A percentile compares a stretch with the other conserved stretches of the same genome.
Evolutionary conservation across 2,888 invertebrate genomes (phyloP).

Genomic region (Eudemis profundana): DNA sequence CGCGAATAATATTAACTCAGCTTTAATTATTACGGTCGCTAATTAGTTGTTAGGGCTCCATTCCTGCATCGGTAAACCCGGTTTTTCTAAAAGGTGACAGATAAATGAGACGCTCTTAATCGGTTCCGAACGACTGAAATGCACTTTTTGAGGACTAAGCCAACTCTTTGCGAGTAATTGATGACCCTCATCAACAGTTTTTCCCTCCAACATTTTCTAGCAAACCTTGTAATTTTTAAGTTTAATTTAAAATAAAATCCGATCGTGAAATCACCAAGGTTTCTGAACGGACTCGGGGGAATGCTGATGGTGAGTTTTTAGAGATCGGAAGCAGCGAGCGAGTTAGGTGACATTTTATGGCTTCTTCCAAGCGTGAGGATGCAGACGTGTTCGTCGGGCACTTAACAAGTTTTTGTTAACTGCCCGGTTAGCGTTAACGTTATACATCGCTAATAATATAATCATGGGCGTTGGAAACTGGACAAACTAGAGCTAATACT

Average conservation of each 20-base stretch:
- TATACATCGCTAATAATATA: conserved; percentile 42
- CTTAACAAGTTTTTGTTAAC: conserved; percentile 57
- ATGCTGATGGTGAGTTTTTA: conserved; percentile 49
- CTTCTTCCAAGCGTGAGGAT: conserved; percentile 55
- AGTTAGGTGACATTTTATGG: conserved; percentile 62
- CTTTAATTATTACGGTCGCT: conserved; percentile 77
- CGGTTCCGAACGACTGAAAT: conserved; percentile 37
- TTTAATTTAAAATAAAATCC: conserved; percentile 27
- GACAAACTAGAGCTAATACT: neutral
- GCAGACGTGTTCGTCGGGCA: conserved; percentile 52
- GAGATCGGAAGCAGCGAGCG: conserved; percentile 45
- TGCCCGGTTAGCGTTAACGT: conserved; percentile 40
- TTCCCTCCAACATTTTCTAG: conserved; percentile 25
- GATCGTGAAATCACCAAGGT: conserved; percentile 13
- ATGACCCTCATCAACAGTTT: conserved; percentile 26
- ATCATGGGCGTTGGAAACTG: conserved; percentile 30
- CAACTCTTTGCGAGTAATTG: conserved; percentile 38
- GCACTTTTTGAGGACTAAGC: conserved; percentile 34
- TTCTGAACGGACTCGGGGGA: conserved; percentile 29
- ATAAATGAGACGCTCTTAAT: conserved; percentile 42
- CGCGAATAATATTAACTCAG: conserved; percentile 65
- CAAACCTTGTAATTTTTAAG: conserved; percentile 28
- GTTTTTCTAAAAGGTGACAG: conserved; percentile 44
- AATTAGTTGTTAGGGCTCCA: conserved; percentile 70
- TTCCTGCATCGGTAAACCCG: conserved; percentile 40